Percentiles rank a stretch among this genome's conserved stretches.
Conservation (phyloP, 2,797 vertebrate genomes). For the Mormyrops attenuatus region DNA sequence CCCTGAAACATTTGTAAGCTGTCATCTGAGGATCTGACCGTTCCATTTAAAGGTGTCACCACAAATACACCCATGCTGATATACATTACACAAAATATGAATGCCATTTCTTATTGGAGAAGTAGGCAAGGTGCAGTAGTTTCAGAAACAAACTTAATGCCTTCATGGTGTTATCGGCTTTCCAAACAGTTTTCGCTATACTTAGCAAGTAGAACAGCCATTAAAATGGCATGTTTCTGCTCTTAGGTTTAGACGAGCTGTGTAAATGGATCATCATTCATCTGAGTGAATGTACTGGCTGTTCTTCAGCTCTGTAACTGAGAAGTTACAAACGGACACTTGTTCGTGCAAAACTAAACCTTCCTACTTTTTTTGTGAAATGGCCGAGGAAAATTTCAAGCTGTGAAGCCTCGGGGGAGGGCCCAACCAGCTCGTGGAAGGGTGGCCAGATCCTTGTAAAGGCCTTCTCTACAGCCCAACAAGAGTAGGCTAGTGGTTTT, state of each 20-base stretch:
- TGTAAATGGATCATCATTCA: background rate
- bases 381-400: background rate
- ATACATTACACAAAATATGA: background rate
- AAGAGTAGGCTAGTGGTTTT: background rate
- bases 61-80: background rate
- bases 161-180: background rate
- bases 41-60: background rate
- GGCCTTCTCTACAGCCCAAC: background rate
- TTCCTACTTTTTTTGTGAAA: background rate
- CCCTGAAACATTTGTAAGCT: background rate
- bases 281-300: background rate
- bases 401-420: background rate
- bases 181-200: background rate
- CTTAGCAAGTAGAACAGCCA: background rate
- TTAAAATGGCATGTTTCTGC: background rate
- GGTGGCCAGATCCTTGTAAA: background rate
- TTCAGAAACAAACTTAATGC: background rate
- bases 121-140: background rate
- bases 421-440: background rate
- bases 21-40: background rate
- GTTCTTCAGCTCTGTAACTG: background rate
- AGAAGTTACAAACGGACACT: background rate
- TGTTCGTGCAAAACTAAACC: background rate
- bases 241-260: background rate
- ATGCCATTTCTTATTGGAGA: background rate